These are phyloP conservation scores for Setophaga coronata DNA, from an alignment of 2,113 vertebrate genomes.

Conservation along the genomic window DNA sequence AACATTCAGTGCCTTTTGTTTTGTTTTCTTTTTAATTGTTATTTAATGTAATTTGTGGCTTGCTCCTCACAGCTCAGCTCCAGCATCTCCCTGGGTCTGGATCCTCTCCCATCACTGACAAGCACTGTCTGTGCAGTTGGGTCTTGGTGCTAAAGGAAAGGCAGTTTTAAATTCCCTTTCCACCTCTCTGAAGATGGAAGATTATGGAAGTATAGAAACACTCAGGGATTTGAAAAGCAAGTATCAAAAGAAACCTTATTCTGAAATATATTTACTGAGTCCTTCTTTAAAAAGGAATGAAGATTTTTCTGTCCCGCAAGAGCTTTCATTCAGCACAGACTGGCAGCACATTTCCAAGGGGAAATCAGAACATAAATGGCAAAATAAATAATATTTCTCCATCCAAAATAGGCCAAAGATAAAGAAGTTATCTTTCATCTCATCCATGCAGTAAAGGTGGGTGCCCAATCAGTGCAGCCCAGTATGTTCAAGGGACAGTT, in stretches of 20 bases:
- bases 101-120: background rate
- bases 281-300: background rate
- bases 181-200: background rate
- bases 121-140: background rate
- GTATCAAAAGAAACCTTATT: background rate
- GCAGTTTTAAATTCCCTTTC: background rate
- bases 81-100: background rate
- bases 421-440: background rate
- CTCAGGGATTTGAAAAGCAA: background rate
- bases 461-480: background rate
- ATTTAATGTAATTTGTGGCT: background rate
- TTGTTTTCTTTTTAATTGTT: background rate
- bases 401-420: background rate
- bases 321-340: background rate
- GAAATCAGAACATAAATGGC: background rate
- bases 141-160: background rate
- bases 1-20: background rate
- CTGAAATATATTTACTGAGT: background rate
- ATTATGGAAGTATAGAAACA: background rate
- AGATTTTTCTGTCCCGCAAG: background rate
- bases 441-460: accelerated
- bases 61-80: background rate
- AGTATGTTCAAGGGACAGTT: background rate
- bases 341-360: background rate
- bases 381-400: background rate